phyloP scores from a whole-genome alignment of 2,113 vertebrate genomes.

The Ptychochromis oligacanthus region DNA sequence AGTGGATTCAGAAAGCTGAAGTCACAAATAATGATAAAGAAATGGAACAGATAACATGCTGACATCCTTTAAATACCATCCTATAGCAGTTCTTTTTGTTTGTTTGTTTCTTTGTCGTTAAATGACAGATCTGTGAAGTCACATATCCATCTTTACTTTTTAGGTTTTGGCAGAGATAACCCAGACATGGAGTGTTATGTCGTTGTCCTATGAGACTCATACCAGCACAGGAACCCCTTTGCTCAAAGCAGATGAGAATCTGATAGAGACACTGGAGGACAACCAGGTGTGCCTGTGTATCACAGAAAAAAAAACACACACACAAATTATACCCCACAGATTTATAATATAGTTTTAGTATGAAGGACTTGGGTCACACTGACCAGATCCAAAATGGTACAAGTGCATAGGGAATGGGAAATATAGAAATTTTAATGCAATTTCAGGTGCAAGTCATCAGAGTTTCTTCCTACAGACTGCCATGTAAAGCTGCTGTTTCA shows the following conservation, averaged over 20 bases:
- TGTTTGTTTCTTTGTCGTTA: neutral
- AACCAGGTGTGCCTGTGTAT: slow-evolving; percentile 69
- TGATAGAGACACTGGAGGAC: slow-evolving; percentile 84
- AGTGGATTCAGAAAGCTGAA: neutral
- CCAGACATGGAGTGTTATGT: slow-evolving; percentile 77
- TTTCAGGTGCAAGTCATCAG: neutral
- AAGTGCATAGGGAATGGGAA: neutral
- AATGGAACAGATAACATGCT: neutral
- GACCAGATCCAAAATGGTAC: neutral
- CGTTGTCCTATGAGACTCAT: slow-evolving; percentile 76
- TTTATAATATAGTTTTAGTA: neutral
- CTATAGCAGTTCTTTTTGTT: neutral
- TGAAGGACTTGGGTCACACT: neutral
- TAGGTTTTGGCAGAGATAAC: slow-evolving; percentile 81
- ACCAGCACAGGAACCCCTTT: slow-evolving; percentile 70
- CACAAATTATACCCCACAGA: neutral
- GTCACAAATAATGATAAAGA: neutral
- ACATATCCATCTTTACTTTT: neutral
- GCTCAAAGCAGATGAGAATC: slow-evolving; percentile 82
- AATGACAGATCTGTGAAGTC: neutral
- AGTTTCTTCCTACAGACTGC: neutral
- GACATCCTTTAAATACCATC: fast-evolving
- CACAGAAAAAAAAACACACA: too few relatives aligned
- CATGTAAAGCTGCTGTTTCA: neutral
- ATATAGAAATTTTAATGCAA: neutral